Percentiles rank a stretch among this genome's conserved stretches.
These are phyloP conservation scores for Heterotis niloticus DNA, from an alignment of 2,113 vertebrate species.

Conservation along the genomic window DNA sequence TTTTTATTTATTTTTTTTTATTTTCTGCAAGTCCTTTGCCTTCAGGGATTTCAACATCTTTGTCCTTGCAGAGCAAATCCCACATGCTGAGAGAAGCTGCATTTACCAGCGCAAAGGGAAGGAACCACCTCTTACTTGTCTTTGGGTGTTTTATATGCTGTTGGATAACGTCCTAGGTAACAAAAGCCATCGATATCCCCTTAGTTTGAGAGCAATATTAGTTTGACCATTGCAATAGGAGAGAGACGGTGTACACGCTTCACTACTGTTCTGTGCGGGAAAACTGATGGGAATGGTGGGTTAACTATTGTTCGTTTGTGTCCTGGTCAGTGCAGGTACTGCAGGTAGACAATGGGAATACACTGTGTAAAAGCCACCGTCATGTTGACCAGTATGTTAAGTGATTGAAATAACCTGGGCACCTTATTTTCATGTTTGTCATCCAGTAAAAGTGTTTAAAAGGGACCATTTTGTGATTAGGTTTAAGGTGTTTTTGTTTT, in stretches of 20 bases:
- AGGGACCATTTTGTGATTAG: conserved; percentile 28
- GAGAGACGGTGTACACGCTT: no score
- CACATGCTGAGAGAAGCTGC: neutral
- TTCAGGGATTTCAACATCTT: conserved; percentile 1
- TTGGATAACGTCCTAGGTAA: no score
- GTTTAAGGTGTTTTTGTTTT: conserved; percentile 1
- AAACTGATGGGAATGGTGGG: neutral
- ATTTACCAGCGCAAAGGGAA: neutral
- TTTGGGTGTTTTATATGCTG: no score
- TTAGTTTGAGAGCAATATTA: no score
- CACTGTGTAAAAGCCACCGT: conserved; percentile 23
- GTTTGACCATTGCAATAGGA: no score
- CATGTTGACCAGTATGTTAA: conserved; percentile 14
- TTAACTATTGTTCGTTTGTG: neutral
- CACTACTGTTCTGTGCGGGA: no score
- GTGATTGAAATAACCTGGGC: conserved; percentile 18
- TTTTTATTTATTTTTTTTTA: neutral
- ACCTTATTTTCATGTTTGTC: conserved; percentile 13
- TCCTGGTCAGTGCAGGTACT: conserved; percentile 7
- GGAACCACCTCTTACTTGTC: neutral
- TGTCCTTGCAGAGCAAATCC: neutral
- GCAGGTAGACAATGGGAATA: conserved; percentile 17
- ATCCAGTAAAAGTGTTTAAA: conserved; percentile 16
- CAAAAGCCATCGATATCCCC: no score
- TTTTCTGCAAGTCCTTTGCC: conserved; percentile 9